Evolutionary conservation across 92 coral and sea anemone genomes (phyloP), one percentile per base, ranked within the genome.

Genomic region (Paragorgia papillata): DNA sequence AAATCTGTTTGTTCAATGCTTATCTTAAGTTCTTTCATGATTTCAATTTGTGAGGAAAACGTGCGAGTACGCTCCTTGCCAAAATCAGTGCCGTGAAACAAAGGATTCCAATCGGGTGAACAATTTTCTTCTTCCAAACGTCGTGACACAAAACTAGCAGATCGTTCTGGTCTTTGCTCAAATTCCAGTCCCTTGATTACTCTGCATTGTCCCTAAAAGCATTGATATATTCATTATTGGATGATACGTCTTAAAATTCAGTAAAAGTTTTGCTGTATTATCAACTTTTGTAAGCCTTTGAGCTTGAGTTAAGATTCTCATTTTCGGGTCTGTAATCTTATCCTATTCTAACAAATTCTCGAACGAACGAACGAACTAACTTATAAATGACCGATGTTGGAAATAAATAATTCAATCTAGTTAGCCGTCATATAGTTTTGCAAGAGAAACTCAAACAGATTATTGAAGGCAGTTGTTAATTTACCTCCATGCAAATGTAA

Each of bases 401-500:
- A n/a, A n/a, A n/a, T n/a, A n/a, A n/a, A n/a, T n/a, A n/a, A n/a
- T n/a, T n/a, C n/a, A n/a, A n/a, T n/a, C n/a, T n/a, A n/a, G n/a
- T n/a, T n/a, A n/a, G n/a, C 43, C 12, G 5, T 37, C 12, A 12
- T 37, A 4, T 37, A 4, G 6, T 37, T 37, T 37, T 37, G 43
- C 12, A 58, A 58, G n/a, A 21, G 25, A 58, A 24, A 34, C 2
- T 3, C 34, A 29, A 26, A 30, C 29, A 37, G 6, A 12, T 39
- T 40, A 18, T 7, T 32, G n/a, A n/a, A n/a, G n/a, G n/a, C n/a
- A n/a, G n/a, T n/a, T n/a, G n/a, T n/a, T n/a, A n/a, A 35, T 74
- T 53, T 54, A 92, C 97, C 82, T 92, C 90, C 96, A 92, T 92
- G 41, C 97, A 92, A n/a, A 92, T 69, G 73, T 91, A 91, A 46